Base-by-base conservation (phyloP, 2,888 invertebrate species). In the Pachycephus smyrnensis region DNA sequence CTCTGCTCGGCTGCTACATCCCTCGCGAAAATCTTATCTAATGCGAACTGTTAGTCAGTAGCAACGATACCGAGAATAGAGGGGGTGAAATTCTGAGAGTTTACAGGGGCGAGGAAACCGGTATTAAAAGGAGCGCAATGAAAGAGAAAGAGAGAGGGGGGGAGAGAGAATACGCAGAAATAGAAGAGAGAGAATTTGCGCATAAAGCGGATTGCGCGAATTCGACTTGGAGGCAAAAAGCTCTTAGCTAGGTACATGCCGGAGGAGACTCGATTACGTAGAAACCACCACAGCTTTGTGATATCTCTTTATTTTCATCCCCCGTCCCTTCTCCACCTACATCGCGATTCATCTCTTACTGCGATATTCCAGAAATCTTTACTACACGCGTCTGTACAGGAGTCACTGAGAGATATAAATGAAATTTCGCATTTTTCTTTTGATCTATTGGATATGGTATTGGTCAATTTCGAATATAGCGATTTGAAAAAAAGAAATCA, bases 161-260 rank as follows among this genome's bases (percentile, higher is more conserved):
- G 73, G 12, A 33, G 31, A 73, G 35, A 73, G 36, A 76, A 75
- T 36, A 77, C 76, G 69, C 4, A 71, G 31, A 23, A 55, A 31
- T 31, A 6, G 3, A 33, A 33, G 23, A 71, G 9, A 23, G 71
- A 12, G 31, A 12, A 32, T 71, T 71, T 6, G 31, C 71, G 12
- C 12, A 12, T 71, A 31, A 71, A 71, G 31, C 71, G 31, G 3
- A 71, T 71, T 15, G 71, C 71, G 23, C 55, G 23, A 55, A 55
- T 55, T 55, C 55, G 23, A 55, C 55, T 55, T 55, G 6, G 9
- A 23, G 55, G 2, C 55, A 23, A 55, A 55, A 55, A 55, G 55
- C 55, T 55, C 55, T 23, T 23, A 23, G 55, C 9, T 55, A 9
- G 9, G 55, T 55, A 9, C 23, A 23, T 1, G 9, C 9, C 1